Evolutionary conservation across 2,113 vertebrate genomes (phyloP), one percentile per base, ranked within the genome.

Genomic region (Odocoileus virginianus): DNA sequence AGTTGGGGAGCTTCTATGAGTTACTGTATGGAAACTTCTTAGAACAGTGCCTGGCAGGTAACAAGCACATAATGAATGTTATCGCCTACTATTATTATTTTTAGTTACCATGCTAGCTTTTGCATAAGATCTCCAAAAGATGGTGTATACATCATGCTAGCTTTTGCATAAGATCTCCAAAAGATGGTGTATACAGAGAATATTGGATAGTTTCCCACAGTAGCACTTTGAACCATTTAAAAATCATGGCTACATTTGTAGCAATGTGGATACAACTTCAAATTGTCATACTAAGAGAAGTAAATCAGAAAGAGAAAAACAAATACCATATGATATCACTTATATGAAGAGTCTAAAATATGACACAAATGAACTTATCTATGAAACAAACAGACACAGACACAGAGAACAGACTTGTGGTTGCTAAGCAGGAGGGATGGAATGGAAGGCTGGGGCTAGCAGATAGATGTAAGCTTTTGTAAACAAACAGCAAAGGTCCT

Each of bases 161-260:
- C 40, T 96, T 97, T 87, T 91, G 10, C 3, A 40, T 27, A 84
- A 98, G 6, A 86, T 86, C 96, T 93, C 15, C 25, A 55, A 96
- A 79, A 90, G 13, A 50, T 93, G 11, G 7, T 83, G 1, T 55
- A 47, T 86, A 3, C 33, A 25, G 64, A 81, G 13, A 85, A 93
- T 28, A 50, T 58, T 92, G 40, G 28, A 36, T 94, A 88, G 2
- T 91, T 90, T 93, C 28, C 21, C 8, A 12, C 6, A 76, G 1
- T 81, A 81, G 40, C 9, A 43, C 54, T 55, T 87, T 58, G 40
- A 94, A 9, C 50, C 27, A 43, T 89, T 96, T 82, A 90, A 92
- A 94, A 92, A 45, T 90, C 16, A 89, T 45, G 81, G 61, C 50
- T 94, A 14, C 45, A 21, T 81, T 81, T 50, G 45, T 50, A 81